phyloP scores from a whole-genome alignment of 2,888 invertebrate genomes.

The Girardia tigrina region DNA sequence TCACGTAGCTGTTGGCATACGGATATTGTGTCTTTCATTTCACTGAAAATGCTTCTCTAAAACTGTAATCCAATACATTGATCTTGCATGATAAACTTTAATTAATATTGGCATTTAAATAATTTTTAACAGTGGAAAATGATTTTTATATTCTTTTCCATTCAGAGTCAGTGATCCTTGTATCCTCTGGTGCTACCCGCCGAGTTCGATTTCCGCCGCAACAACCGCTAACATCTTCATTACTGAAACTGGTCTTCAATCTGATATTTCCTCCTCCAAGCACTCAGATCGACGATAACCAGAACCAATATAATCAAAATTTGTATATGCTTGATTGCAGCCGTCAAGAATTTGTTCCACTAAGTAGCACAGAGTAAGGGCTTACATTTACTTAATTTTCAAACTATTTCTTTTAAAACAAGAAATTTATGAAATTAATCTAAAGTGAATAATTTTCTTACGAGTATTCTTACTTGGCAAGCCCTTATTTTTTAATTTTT shows the following conservation, averaged over 20 bases:
- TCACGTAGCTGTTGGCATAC: too few species aligned
- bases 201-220: background rate
- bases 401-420: constrained; percentile 55
- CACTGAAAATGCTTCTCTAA: too few species aligned
- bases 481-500: too few species aligned
- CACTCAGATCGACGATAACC: constrained; percentile 1
- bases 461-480: too few species aligned
- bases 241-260: constrained; percentile 4
- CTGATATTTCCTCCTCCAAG: background rate
- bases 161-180: background rate
- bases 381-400: background rate
- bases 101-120: too few species aligned
- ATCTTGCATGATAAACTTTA: too few species aligned
- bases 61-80: too few species aligned
- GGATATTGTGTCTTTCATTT: too few species aligned
- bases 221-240: background rate
- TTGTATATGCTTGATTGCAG: constrained; percentile 14
- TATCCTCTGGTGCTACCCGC: background rate
- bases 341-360: background rate
- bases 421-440: too few species aligned
- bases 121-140: too few species aligned
- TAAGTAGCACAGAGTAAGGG: background rate
- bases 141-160: background rate
- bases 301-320: too few species aligned
- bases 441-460: too few species aligned